phyloP scores from a whole-genome alignment of 1,140 invertebrate species.

The Dinothrombium tinctorium region DNA sequence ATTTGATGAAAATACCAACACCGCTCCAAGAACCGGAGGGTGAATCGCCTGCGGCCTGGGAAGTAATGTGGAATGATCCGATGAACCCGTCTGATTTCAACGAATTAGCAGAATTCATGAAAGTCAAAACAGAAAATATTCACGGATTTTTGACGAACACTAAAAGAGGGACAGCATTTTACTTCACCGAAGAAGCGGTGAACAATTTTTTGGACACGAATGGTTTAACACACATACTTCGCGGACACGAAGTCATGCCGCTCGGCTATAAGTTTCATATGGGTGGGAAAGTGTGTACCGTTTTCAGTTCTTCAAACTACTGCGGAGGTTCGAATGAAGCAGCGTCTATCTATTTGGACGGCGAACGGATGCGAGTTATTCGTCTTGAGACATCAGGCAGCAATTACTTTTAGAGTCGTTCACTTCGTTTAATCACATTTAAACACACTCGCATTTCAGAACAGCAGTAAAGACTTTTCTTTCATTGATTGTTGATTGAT shows the following conservation, averaged over 20 bases:
- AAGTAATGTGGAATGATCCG: slow-evolving; percentile 53
- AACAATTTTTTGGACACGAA: slow-evolving; percentile 35
- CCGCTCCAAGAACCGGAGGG: slow-evolving; percentile 35
- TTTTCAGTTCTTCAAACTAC: slow-evolving; percentile 41
- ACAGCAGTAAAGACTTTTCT: too few relatives aligned
- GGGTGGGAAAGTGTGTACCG: slow-evolving; percentile 33
- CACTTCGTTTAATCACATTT: too few relatives aligned
- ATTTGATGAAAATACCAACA: slow-evolving; percentile 32
- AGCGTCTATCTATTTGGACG: slow-evolving; percentile 34
- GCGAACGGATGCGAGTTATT: slow-evolving; percentile 28
- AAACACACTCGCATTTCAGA: too few relatives aligned
- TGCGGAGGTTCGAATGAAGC: slow-evolving; percentile 37
- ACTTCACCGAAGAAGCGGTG: slow-evolving; percentile 39
- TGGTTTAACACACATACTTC: slow-evolving; percentile 36
- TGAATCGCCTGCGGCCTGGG: slow-evolving; percentile 42
- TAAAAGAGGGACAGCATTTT: slow-evolving; percentile 39
- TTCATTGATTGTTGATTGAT: too few relatives aligned
- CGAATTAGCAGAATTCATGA: slow-evolving; percentile 1
- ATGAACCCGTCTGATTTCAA: slow-evolving; percentile 20
- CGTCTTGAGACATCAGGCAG: background rate
- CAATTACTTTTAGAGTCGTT: too few relatives aligned
- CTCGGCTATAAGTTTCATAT: slow-evolving; percentile 22
- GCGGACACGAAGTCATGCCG: slow-evolving; percentile 41
- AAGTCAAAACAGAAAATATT: slow-evolving; percentile 4
- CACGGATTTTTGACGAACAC: slow-evolving; percentile 39